Evolutionary conservation across 2,113 vertebrate species (phyloP), one percentile per base, ranked within the genome.

Genomic region (Bufo gargarizans): DNA sequence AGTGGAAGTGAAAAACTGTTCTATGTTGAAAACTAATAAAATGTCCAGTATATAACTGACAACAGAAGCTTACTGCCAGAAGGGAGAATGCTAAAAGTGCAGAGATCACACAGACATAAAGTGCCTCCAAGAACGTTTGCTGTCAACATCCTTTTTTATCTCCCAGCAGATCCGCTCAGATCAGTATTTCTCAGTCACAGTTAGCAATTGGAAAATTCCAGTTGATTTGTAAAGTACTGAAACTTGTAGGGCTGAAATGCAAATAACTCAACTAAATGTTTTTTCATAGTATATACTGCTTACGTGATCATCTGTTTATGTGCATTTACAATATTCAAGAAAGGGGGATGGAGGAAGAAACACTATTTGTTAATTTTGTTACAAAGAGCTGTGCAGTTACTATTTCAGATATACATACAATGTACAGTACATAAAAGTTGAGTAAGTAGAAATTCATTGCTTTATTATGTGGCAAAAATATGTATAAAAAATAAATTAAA

Each of bases 71-170:
- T 14, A 13, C 71, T 74, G 71, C 43, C 19, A 74, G 17, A 74
- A 74, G 71, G 71, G 3, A 17, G 43, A 74, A 47, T 74, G 14
- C 43, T 47, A 47, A 8, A 17, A 74, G 71, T 7, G 43, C 71
- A 47, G 71, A 47, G 71, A 74, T 74, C 71, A 74, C 43, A 74
- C 4, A 74, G 71, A 17, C 71, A 47, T 6, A 71, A 74, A 74
- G 14, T 47, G 71, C 13, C 71, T 74, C 14, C 71, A 74, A 74
- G 71, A 74, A 47, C 71, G 8, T 47, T 47, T 74, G 71, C 47
- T 74, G 71, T 74, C 43, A 74, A 74, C 71, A 17, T 74, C 9
- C 33, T 74, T 74, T 47, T 74, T 74, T 74, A 47, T 74, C 71
- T 74, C 71, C 45, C 71, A 17, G 14, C 13, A 47, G 43, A 74